Base-by-base conservation (phyloP, 2,888 invertebrate species). In the Drosophila fulvimacula region DNA sequence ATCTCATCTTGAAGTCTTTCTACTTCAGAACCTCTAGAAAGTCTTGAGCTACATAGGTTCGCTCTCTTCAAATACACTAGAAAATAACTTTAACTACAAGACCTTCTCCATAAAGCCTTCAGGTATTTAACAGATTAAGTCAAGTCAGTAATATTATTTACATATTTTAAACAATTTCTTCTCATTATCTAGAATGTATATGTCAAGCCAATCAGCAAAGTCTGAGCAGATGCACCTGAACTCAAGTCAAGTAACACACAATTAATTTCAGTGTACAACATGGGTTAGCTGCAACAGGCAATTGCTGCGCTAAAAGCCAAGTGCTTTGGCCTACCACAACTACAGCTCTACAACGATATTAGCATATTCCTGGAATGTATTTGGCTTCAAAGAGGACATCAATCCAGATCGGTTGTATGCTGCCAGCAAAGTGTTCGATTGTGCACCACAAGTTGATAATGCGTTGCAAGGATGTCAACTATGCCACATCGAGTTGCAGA, bases 311-410 rank as follows among this genome's bases (percentile, higher is more conserved):
- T 24, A 15, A 10, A 10, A 27, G 5, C 44, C 42, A 42, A 42
- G 21, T 42, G 42, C 42, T 4, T 15, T 21, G n/a, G 21, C n/a
- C 49, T 19, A 11, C 48, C 17, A 17, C 4, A 30, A 17, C 30
- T 32, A 48, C 7, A 48, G 32, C 3, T 48, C 13, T 4, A 9
- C 36, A 13, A 5, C 17, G 53, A 76, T 76, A 51, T 51, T 76
- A 75, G 79, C 79, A 76, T 76, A 76, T 79, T 36, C 69, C 62
- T 30, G 60, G 65, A 64, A 79, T 69, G 75, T 48, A 64, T 74
- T 74, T 66, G 75, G 42, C 69, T 65, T 56, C 58, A 74, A 79
- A 56, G 52, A 76, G 76, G 75, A 78, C 69, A 74, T 76, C 69
- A 74, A 79, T 75, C 59, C 58, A 52, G 55, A 42, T 49, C 67